A percentile compares a stretch with the other conserved stretches of the same genome.
phyloP scores from a whole-genome alignment of 2,797 vertebrate genomes.

The Anableps anableps region DNA sequence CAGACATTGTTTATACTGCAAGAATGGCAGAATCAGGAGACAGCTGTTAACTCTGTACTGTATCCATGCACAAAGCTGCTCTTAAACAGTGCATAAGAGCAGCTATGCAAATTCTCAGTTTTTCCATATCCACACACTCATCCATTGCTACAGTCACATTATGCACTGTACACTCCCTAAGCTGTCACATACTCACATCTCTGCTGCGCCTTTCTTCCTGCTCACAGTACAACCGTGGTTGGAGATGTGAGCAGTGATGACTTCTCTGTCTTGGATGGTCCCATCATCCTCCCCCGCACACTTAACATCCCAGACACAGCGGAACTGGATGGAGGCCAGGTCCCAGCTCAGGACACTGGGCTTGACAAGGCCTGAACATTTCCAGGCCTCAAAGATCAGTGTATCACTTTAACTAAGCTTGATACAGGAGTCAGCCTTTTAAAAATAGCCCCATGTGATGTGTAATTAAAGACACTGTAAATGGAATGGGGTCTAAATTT shows the following conservation, averaged over 20 bases:
- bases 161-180: conserved; percentile 56
- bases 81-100: conserved; percentile 19
- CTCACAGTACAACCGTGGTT: conserved; percentile 60
- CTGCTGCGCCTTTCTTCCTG: conserved; percentile 40
- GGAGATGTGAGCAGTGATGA: conserved; percentile 54
- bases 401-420: conserved; percentile 52
- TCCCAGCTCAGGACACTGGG: conserved; percentile 43
- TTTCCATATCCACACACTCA: conserved; percentile 29
- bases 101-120: conserved; percentile 15
- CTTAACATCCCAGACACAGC: conserved; percentile 50
- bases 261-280: conserved; percentile 54
- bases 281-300: conserved; percentile 43
- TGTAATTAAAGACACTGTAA: conserved; percentile 47
- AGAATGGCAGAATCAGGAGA: neutral
- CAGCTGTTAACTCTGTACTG: neutral
- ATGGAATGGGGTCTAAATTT: conserved; percentile 27
- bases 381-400: conserved; percentile 38
- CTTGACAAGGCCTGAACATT: conserved; percentile 31
- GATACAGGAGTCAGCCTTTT: conserved; percentile 33
- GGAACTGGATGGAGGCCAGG: conserved; percentile 51
- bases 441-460: conserved; percentile 48
- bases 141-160: conserved; percentile 48
- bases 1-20: neutral
- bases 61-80: conserved; percentile 14
- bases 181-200: conserved; percentile 61